A percentile compares a stretch with the other conserved stretches of the same genome.
These are phyloP conservation scores for Tipula lateralis DNA, from an alignment of 2,888 invertebrate species.

Conservation along the genomic window DNA sequence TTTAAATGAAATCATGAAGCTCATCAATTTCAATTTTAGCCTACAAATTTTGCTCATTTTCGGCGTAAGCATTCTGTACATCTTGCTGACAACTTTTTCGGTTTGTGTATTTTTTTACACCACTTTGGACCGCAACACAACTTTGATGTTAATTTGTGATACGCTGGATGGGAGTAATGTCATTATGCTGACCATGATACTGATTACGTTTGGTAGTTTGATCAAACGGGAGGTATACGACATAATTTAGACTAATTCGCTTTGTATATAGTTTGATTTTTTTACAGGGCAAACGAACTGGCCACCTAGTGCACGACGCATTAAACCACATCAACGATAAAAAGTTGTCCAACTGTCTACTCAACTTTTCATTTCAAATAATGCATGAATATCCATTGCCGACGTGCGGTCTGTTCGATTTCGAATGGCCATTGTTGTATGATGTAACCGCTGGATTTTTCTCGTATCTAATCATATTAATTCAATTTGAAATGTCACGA, in stretches of 20 bases:
- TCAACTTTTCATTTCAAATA: not conserved
- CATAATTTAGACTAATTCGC: too few relatives aligned
- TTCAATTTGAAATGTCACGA: conserved; percentile 5
- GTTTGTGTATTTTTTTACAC: not conserved
- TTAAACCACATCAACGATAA: not conserved
- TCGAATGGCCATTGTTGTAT: not conserved
- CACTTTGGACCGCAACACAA: not conserved
- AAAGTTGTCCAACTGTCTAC: not conserved
- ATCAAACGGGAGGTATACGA: not conserved
- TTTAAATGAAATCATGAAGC: not conserved
- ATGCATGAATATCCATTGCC: not conserved
- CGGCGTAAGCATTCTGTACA: not conserved
- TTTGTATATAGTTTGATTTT: not conserved
- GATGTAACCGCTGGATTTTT: not conserved
- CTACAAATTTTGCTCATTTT: not conserved
- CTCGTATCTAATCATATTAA: not conserved
- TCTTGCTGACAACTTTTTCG: not conserved
- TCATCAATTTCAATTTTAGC: not conserved
- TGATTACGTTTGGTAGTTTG: not conserved
- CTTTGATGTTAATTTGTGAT: not conserved
- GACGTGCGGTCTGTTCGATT: not conserved
- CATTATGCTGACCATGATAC: not conserved
- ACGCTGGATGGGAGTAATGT: not conserved
- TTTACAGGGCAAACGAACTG: not conserved
- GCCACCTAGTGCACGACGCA: not conserved